Conservation (phyloP, 2,797 vertebrate species). For the Rhinella marina region DNA sequence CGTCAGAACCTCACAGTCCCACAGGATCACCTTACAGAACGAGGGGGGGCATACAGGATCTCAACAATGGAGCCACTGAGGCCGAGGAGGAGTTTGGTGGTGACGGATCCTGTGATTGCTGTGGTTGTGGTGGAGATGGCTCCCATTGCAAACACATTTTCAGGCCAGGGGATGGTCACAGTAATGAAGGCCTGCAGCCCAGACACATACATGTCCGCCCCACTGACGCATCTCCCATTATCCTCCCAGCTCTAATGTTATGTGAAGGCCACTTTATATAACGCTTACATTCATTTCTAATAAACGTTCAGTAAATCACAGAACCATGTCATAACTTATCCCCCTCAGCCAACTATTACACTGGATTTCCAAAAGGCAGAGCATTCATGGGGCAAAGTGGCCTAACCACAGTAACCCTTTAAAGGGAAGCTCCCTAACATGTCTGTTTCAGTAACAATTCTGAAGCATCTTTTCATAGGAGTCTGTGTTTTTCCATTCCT, state of each 20-base stretch:
- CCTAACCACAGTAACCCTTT: background rate
- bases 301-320: constrained; percentile 12
- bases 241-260: background rate
- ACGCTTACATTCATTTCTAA: background rate
- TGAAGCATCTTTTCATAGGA: background rate
- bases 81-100: constrained; percentile 20
- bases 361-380: background rate
- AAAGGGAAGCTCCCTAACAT: background rate
- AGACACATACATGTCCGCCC: background rate
- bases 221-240: constrained; percentile 12
- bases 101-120: constrained; percentile 11
- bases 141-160: constrained; percentile 16
- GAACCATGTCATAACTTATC: background rate
- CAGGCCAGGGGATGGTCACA: constrained; percentile 11
- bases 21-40: constrained; percentile 48
- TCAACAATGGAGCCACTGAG: constrained; percentile 26
- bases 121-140: constrained; percentile 39
- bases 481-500: background rate
- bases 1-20: constrained; percentile 46
- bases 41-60: background rate
- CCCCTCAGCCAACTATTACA: background rate
- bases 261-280: constrained; percentile 15
- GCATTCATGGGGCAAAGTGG: background rate
- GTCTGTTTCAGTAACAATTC: background rate
- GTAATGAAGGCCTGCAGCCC: constrained; percentile 27